phyloP scores from a whole-genome alignment of 1,140 invertebrate species.

The Bombus cullumanus region DNA sequence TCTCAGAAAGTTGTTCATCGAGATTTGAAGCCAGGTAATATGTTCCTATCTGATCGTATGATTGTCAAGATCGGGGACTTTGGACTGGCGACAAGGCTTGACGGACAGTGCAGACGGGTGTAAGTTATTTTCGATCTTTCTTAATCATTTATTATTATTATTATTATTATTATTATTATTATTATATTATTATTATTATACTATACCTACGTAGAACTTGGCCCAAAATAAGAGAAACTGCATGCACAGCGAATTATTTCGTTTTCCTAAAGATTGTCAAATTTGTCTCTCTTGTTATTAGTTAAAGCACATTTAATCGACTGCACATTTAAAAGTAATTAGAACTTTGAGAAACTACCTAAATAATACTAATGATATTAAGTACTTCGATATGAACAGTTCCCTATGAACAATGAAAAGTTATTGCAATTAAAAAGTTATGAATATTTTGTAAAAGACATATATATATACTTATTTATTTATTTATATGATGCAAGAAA shows the following conservation, averaged over 20 bases:
- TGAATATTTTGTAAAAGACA: not conserved
- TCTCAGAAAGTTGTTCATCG: constrained; percentile 87
- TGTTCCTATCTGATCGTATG: constrained; percentile 89
- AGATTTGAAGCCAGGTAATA: constrained; percentile 90
- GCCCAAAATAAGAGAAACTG: not conserved
- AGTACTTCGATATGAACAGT: no score
- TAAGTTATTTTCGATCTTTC: constrained; percentile 73
- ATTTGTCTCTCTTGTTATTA: not conserved
- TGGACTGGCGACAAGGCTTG: constrained; percentile 87
- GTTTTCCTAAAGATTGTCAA: no score
- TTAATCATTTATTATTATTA: not conserved
- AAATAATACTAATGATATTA: no score
- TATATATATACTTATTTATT: no score
- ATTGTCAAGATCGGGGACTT: constrained; percentile 91
- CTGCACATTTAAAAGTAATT: no score
- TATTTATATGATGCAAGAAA: not conserved
- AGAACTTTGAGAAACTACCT: no score
- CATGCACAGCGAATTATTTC: no score
- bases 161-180: not conserved
- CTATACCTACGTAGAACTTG: not conserved
- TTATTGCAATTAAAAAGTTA: not conserved
- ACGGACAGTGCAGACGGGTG: constrained; percentile 85
- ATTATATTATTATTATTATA: no score
- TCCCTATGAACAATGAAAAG: not conserved
- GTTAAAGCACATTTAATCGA: not conserved